Evolutionary conservation across 2,113 vertebrate species (phyloP).

Genomic region (Octodon degus): DNA sequence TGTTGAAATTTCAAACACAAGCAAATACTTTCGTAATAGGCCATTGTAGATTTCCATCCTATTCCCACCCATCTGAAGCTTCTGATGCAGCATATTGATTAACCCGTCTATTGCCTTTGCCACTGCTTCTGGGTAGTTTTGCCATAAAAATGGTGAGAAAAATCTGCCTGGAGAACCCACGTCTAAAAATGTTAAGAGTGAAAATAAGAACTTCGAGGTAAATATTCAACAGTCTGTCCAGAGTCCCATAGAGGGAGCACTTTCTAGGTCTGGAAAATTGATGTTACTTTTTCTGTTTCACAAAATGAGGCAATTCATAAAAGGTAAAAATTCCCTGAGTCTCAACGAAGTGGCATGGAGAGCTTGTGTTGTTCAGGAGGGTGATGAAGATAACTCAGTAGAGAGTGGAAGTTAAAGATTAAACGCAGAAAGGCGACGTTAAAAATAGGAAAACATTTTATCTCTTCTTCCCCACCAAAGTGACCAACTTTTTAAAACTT

Average conservation of each 20-base stretch:
- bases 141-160: conserved; percentile 51
- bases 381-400: not conserved
- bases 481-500: conserved; percentile 21
- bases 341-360: not conserved
- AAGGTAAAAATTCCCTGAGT: conserved; percentile 28
- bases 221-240: conserved; percentile 54
- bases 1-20: conserved; percentile 29
- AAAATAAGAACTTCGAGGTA: conserved; percentile 56
- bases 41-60: not conserved
- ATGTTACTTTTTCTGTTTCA: conserved; percentile 45
- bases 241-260: conserved; percentile 83
- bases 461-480: not conserved
- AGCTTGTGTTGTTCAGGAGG: not conserved
- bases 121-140: conserved; percentile 40
- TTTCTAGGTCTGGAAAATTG: conserved; percentile 69
- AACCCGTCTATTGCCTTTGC: not conserved
- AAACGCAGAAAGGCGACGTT: not conserved
- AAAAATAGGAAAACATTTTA: not conserved
- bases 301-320: conserved; percentile 40
- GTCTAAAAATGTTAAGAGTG: conserved; percentile 43
- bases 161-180: not conserved
- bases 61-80: conserved; percentile 26
- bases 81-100: conserved; percentile 29
- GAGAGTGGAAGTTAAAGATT: not conserved
- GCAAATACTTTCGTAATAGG: conserved; percentile 30